Conservation (phyloP, 2,888 invertebrate genomes). For the Drosophila austrosaltans region DNA sequence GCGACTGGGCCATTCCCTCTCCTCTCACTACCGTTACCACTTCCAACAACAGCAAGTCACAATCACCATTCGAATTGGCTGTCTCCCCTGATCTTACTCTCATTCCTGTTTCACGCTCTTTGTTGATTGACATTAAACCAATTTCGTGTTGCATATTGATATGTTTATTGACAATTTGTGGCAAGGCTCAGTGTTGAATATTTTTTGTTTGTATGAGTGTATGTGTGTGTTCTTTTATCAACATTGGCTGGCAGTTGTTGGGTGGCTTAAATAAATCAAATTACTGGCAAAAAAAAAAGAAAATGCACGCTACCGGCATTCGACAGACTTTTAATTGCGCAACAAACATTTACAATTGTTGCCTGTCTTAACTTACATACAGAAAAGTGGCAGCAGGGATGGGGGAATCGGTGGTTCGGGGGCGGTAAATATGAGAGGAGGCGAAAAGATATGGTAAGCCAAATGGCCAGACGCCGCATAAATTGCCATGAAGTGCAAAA, state of each 20-base stretch:
- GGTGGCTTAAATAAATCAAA: constrained; percentile 67
- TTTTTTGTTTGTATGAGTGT: background rate
- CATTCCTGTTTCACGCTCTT: constrained; percentile 23
- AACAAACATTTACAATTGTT: constrained; percentile 78
- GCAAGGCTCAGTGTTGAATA: constrained; percentile 24
- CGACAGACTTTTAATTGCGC: constrained; percentile 71
- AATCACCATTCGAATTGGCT: constrained; percentile 4
- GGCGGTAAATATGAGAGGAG: background rate
- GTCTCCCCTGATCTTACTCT: constrained; percentile 1
- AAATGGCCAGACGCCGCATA: constrained; percentile 56
- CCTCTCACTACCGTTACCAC: background rate
- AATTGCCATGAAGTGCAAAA: constrained; percentile 76
- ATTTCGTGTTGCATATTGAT: constrained; percentile 70
- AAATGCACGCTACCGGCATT: constrained; percentile 56
- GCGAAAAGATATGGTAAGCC: constrained; percentile 46
- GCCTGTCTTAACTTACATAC: constrained; percentile 68
- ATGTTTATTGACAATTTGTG: constrained; percentile 70
- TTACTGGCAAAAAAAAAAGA: constrained; percentile 51
- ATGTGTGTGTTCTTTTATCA: constrained; percentile 17
- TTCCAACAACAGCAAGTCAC: background rate
- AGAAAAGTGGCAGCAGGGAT: constrained; percentile 5
- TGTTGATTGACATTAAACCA: constrained; percentile 71
- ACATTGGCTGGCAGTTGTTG: constrained; percentile 22
- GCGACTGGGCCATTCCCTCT: background rate
- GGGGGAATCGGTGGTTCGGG: background rate